Conservation (phyloP, 2,797 vertebrate species). For the Cynopterus sphinx region DNA sequence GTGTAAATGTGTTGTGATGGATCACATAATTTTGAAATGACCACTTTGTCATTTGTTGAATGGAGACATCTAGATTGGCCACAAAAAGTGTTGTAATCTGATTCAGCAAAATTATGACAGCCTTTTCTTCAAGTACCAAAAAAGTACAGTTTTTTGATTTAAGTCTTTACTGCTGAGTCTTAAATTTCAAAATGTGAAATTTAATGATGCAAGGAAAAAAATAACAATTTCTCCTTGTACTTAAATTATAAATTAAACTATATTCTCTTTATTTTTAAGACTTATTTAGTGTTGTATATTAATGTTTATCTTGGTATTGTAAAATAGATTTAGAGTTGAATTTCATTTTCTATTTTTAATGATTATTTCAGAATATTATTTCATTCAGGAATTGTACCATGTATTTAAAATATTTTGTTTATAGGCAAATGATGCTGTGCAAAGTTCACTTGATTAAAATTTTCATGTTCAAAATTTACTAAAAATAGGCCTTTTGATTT, state of each 20-base stretch:
- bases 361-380: not conserved
- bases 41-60: conserved; percentile 62
- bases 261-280: not conserved
- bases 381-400: not conserved
- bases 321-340: not conserved
- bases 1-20: conserved; percentile 39
- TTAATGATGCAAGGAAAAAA: conserved; percentile 27
- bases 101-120: conserved; percentile 60
- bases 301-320: not conserved
- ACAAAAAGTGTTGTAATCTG: conserved; percentile 47
- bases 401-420: conserved; percentile 8
- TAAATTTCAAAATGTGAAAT: conserved; percentile 43
- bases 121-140: conserved; percentile 40
- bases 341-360: conserved; percentile 12
- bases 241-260: conserved; percentile 41
- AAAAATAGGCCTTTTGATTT: not conserved
- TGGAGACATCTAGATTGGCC: conserved; percentile 33
- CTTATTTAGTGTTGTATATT: not conserved
- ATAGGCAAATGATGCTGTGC: not conserved
- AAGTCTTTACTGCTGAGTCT: not conserved
- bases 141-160: conserved; percentile 40
- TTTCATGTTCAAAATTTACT: not conserved
- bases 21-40: conserved; percentile 34
- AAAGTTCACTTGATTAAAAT: not conserved
- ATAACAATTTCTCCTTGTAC: not conserved